Percentiles rank a stretch among this genome's conserved stretches.
These are phyloP conservation scores for Gonatopus flavifemur DNA, from an alignment of 1,140 invertebrate species.

Conservation along the genomic window DNA sequence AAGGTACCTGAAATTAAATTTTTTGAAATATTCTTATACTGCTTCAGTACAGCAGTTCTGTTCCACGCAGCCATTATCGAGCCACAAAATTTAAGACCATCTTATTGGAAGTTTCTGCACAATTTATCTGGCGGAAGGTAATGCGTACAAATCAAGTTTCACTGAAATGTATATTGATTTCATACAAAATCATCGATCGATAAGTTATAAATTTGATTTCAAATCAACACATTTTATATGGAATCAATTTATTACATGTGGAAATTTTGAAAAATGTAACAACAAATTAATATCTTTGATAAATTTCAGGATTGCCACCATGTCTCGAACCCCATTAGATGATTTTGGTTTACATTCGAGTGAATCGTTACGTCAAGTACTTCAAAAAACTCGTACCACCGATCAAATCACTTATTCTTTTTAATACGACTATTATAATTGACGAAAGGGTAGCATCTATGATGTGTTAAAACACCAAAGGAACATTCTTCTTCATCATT, in stretches of 20 bases:
- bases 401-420: slow-evolving; percentile 40
- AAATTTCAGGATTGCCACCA: slow-evolving; percentile 60
- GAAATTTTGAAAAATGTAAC: too few species aligned
- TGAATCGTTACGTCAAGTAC: slow-evolving; percentile 51
- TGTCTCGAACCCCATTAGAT: slow-evolving; percentile 62
- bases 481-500: too few species aligned
- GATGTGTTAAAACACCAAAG: too few species aligned
- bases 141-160: too few species aligned
- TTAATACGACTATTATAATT: slow-evolving; percentile 20
- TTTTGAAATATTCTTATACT: slow-evolving; percentile 72
- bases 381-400: slow-evolving; percentile 46
- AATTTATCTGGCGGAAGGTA: slow-evolving; percentile 75
- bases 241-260: too few species aligned
- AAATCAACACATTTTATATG: too few species aligned
- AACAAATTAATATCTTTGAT: too few species aligned
- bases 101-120: slow-evolving; percentile 83
- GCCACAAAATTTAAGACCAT: slow-evolving; percentile 74
- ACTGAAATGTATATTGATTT: too few species aligned
- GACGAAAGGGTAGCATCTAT: too few species aligned
- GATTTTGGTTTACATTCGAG: slow-evolving; percentile 60
- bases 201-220: too few species aligned
- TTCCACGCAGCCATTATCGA: slow-evolving; percentile 81
- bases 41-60: slow-evolving; percentile 75
- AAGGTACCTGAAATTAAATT: slow-evolving; percentile 65
- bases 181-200: too few species aligned